A percentile compares a stretch with the other conserved stretches of the same genome.
phyloP scores from a whole-genome alignment of 2,797 vertebrate species.

The Kryptolebias ocellatus region DNA sequence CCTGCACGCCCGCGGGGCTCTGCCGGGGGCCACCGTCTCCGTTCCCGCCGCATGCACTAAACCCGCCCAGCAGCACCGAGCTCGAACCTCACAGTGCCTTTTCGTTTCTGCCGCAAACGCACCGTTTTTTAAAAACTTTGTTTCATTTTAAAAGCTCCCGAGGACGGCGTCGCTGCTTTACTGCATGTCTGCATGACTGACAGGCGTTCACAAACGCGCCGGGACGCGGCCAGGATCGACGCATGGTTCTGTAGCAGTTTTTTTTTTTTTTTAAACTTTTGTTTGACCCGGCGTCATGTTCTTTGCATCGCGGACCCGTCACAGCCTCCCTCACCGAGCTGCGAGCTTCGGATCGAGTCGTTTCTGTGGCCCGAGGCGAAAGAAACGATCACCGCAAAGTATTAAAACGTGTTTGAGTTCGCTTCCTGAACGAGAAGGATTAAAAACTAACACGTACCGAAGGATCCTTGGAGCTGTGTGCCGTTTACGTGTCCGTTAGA shows the following conservation, averaged over 20 bases:
- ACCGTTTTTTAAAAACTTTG: neutral
- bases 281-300: slow-evolving; percentile 20
- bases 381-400: slow-evolving; percentile 19
- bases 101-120: slow-evolving; percentile 44
- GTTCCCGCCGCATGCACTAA: slow-evolving; percentile 62
- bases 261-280: neutral
- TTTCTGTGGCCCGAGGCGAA: slow-evolving; percentile 9
- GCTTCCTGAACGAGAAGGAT: slow-evolving; percentile 20
- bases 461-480: slow-evolving; percentile 14
- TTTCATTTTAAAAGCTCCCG: too few species aligned
- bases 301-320: slow-evolving; percentile 11
- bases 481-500: slow-evolving; percentile 38
- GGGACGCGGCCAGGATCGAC: slow-evolving; percentile 46
- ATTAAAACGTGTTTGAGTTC: slow-evolving; percentile 21
- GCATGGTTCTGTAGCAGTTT: slow-evolving; percentile 41
- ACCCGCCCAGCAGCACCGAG: slow-evolving; percentile 57
- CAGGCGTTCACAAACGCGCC: slow-evolving; percentile 39
- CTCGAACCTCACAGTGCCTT: slow-evolving; percentile 75
- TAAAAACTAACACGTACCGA: slow-evolving; percentile 28
- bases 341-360: slow-evolving; percentile 26
- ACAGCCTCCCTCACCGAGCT: slow-evolving; percentile 34
- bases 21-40: slow-evolving; percentile 27
- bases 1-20: slow-evolving; percentile 2
- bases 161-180: slow-evolving; percentile 30
- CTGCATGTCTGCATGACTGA: slow-evolving; percentile 71